Conservation (phyloP, 2,888 invertebrate genomes). For the Aphelenchoides bicaudatus region DNA sequence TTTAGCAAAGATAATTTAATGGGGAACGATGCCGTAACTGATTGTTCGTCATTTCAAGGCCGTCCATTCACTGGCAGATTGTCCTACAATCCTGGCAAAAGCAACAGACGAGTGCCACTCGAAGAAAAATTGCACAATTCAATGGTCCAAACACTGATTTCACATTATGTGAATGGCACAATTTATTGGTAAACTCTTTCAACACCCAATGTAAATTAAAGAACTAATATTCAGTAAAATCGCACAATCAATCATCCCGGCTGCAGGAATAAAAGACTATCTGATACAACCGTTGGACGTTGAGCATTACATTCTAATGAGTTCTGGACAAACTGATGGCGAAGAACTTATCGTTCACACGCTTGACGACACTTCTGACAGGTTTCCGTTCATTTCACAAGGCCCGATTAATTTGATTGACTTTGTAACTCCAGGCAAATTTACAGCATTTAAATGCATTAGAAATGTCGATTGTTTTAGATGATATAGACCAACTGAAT, state of each 20-base stretch:
- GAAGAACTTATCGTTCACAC: constrained; percentile 28
- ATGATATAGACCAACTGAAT: background rate
- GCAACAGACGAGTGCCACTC: constrained; percentile 27
- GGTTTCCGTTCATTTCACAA: constrained; percentile 24
- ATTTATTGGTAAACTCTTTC: too few relatives aligned
- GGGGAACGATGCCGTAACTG: constrained; percentile 32
- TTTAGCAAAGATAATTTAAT: constrained; percentile 28
- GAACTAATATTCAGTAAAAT: too few relatives aligned
- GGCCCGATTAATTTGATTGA: constrained; percentile 19
- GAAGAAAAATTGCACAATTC: constrained; percentile 8
- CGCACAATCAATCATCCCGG: constrained; percentile 25
- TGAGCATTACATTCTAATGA: constrained; percentile 25
- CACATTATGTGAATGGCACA: constrained; percentile 27
- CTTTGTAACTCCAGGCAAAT: background rate
- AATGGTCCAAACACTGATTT: constrained; percentile 24
- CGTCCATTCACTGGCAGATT: constrained; percentile 26
- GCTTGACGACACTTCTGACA: constrained; percentile 19
- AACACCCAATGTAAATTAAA: too few relatives aligned
- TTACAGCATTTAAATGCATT: background rate
- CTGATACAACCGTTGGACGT: constrained; percentile 26
- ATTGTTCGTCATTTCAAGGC: constrained; percentile 33
- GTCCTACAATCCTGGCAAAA: constrained; percentile 36
- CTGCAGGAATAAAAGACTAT: constrained; percentile 13
- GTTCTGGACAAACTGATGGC: constrained; percentile 26
- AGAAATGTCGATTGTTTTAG: background rate